These are phyloP conservation scores for Pygocentrus nattereri DNA, from an alignment of 2,797 vertebrate genomes.

Conservation along the genomic window DNA sequence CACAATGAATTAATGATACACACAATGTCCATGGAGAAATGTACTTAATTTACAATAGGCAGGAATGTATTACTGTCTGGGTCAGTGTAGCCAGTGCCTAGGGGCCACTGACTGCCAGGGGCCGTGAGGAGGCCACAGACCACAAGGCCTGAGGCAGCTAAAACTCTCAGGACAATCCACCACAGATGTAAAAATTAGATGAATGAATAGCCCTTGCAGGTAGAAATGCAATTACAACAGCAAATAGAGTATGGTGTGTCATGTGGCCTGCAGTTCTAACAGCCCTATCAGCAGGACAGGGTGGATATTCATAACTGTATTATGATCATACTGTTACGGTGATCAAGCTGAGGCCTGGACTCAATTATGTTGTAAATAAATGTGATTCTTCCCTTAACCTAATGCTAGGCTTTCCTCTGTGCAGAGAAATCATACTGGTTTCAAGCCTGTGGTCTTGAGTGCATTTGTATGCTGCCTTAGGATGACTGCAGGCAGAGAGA, in stretches of 20 bases:
- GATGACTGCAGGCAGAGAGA: constrained; percentile 19
- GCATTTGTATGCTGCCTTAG: constrained; percentile 13
- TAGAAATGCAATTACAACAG: constrained; percentile 14
- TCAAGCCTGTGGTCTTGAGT: constrained; percentile 9
- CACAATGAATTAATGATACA: too few relatives aligned
- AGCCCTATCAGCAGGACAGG: constrained; percentile 6
- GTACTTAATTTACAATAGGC: too few relatives aligned
- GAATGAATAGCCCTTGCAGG: background rate
- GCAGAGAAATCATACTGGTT: background rate
- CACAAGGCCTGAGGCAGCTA: too few relatives aligned
- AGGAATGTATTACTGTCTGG: too few relatives aligned
- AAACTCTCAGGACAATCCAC: too few relatives aligned
- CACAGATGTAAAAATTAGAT: too few relatives aligned
- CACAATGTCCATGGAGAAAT: too few relatives aligned
- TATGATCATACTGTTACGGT: constrained; percentile 10
- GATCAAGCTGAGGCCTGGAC: constrained; percentile 16
- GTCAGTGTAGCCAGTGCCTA: too few relatives aligned
- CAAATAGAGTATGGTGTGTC: constrained; percentile 10
- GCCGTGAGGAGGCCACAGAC: too few relatives aligned
- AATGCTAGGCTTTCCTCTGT: background rate
- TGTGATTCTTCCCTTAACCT: background rate
- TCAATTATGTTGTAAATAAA: constrained; percentile 18
- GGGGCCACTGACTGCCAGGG: too few relatives aligned
- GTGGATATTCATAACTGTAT: background rate
- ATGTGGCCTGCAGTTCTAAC: background rate